Evolutionary conservation across 1,140 invertebrate genomes (phyloP).

Genomic region (Lordiphosa mommai): DNA sequence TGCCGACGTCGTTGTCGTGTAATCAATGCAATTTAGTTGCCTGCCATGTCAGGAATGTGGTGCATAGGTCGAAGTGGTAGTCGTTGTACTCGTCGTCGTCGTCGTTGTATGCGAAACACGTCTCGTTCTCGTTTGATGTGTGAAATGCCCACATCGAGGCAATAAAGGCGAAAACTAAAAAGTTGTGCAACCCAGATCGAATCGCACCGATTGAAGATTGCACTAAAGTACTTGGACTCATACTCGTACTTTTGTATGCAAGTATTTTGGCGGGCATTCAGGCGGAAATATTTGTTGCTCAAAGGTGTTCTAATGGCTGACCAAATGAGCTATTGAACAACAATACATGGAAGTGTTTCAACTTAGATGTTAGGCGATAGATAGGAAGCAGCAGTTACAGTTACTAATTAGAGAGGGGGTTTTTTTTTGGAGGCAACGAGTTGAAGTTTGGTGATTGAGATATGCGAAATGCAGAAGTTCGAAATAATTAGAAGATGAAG

Average conservation of each 20-base stretch:
- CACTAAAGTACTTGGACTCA: conserved; percentile 2
- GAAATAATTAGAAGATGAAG: too few relatives aligned
- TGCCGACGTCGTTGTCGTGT: conserved; percentile 28
- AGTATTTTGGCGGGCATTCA: conserved; percentile 52
- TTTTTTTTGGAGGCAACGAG: too few relatives aligned
- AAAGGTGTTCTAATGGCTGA: conserved; percentile 73
- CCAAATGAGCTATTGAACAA: conserved; percentile 59
- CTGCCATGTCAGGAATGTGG: conserved; percentile 55
- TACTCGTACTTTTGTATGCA: conserved; percentile 2
- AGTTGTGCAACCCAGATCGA: conserved; percentile 27
- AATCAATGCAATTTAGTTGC: conserved; percentile 67
- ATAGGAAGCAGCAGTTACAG: conserved; percentile 27
- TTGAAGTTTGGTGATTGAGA: too few relatives aligned
- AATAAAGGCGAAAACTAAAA: conserved; percentile 16
- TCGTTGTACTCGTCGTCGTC: neutral
- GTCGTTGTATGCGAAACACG: conserved; percentile 36
- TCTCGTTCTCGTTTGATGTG: conserved; percentile 35
- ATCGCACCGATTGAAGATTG: conserved; percentile 35
- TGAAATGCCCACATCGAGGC: conserved; percentile 19
- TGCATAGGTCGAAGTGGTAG: conserved; percentile 44
- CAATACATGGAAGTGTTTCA: conserved; percentile 41
- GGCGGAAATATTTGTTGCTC: conserved; percentile 45
- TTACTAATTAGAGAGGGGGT: conserved; percentile 35
- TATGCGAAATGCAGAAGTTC: too few relatives aligned
- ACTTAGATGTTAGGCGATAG: conserved; percentile 14